These are phyloP conservation scores for Corbicula japonica DNA, from an alignment of 2,888 invertebrate species.

Conservation along the genomic window DNA sequence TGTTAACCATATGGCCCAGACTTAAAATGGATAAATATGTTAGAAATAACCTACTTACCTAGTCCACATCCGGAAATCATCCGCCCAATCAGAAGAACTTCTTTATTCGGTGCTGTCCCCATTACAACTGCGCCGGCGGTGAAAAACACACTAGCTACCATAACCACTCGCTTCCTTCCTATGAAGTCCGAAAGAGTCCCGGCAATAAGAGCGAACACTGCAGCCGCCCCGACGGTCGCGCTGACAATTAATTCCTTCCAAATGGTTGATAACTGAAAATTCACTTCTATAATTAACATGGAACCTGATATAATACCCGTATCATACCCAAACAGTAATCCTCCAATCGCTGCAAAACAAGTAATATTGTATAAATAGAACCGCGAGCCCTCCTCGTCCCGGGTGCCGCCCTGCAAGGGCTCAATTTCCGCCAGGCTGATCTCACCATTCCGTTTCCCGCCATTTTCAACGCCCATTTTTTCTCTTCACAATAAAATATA, in stretches of 20 bases:
- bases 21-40: no score
- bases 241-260: constrained; percentile 88
- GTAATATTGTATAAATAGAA: constrained; percentile 80
- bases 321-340: constrained; percentile 88
- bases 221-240: constrained; percentile 87
- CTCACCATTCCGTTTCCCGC: no score
- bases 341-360: constrained; percentile 86
- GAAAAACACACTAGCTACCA: constrained; percentile 87
- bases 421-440: no score
- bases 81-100: constrained; percentile 86
- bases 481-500: no score
- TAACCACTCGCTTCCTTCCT: constrained; percentile 88
- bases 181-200: constrained; percentile 87
- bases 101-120: constrained; percentile 83
- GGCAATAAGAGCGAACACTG: constrained; percentile 86
- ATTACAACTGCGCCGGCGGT: constrained; percentile 87
- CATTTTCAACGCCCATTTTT: constrained; percentile 27
- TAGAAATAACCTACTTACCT: constrained; percentile 83
- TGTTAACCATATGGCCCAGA: no score
- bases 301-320: constrained; percentile 88
- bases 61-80: constrained; percentile 87
- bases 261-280: constrained; percentile 85
- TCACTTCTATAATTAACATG: constrained; percentile 85
- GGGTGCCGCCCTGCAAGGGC: no score
- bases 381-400: constrained; percentile 55